These are phyloP conservation scores for Orius insidiosus DNA, from an alignment of 1,140 invertebrate species.

Conservation along the genomic window DNA sequence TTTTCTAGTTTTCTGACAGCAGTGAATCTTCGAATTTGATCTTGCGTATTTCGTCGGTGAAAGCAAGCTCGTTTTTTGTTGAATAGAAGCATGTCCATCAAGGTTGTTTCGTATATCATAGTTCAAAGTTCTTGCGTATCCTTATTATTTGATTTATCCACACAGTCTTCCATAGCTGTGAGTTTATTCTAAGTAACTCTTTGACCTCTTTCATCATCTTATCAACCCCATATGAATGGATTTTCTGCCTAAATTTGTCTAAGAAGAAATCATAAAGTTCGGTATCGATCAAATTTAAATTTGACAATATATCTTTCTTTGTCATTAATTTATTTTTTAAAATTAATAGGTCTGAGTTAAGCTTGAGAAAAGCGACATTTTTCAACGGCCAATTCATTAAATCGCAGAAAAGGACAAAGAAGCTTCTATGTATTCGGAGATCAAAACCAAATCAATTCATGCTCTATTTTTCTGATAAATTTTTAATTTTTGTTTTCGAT, in stretches of 20 bases:
- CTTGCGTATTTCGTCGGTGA: slow-evolving; percentile 16
- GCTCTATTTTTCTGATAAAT: slow-evolving; percentile 24
- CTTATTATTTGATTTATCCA: slow-evolving; percentile 15
- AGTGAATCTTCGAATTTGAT: slow-evolving; percentile 14
- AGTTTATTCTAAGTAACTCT: slow-evolving; percentile 17
- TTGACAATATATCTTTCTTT: slow-evolving; percentile 14
- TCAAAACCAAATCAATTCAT: slow-evolving; percentile 33
- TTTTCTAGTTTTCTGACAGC: slow-evolving; percentile 10
- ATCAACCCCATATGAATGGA: slow-evolving; percentile 22
- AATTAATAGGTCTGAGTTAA: slow-evolving; percentile 22
- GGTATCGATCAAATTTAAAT: slow-evolving; percentile 23
- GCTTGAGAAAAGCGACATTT: slow-evolving; percentile 27
- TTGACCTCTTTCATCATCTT: slow-evolving; percentile 22
- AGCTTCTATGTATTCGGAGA: slow-evolving; percentile 34
- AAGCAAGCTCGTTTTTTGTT: slow-evolving; percentile 16
- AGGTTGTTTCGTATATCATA: slow-evolving; percentile 16
- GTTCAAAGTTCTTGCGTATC: slow-evolving; percentile 17
- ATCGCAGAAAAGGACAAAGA: slow-evolving; percentile 32
- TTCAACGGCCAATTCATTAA: slow-evolving; percentile 31
- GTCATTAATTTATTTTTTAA: slow-evolving; percentile 12
- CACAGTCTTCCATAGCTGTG: slow-evolving; percentile 17
- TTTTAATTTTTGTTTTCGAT: slow-evolving; percentile 4
- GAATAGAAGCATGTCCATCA: slow-evolving; percentile 16
- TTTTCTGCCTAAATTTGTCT: slow-evolving; percentile 21
- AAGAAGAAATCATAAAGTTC: slow-evolving; percentile 25